Evolutionary conservation across 2,797 vertebrate species (phyloP), one percentile per base, ranked within the genome.

Genomic region (Dendrocincla tyrannina): DNA sequence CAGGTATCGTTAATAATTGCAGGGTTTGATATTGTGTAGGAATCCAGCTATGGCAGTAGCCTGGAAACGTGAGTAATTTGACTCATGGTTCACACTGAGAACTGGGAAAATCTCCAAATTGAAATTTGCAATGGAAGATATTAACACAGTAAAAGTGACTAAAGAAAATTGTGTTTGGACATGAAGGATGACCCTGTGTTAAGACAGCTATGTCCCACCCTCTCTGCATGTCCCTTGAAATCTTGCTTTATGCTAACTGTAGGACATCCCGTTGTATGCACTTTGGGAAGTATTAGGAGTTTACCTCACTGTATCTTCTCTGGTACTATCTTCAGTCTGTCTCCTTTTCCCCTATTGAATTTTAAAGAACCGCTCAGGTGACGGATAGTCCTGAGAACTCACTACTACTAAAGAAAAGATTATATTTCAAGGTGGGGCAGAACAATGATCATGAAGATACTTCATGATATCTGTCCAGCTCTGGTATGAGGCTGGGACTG

Each of bases 101-200:
- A 73, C 60, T 92, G 86, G 70, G 84, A 96, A 94, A 49, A n/a
- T 77, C 63, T 94, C 94, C 93, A 94, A 92, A 77, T 11, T 75
- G 28, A 95, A 92, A 83, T 91, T 90, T 88, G 60, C 73, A 84
- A 6, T 63, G 63, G 53, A 93, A 89, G 56, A 75, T 86, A 85
- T 42, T 92, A 83, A 58, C 50, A 53, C 30, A 63, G 53, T 68
- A 44, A 33, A 88, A 91, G 22, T 42, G 55, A 81, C 73, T 83
- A 9, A 76, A 95, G 55, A 70, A 66, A 87, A 77, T 59, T 85
- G 55, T 9, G 10, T 62, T 55, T 96, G 55, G 35, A 88, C 28
- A 23, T 67, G 41, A 91, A 78, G 72, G 30, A 41, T 72, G 88
- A n/a, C 23, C 24, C 30, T 95, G 42, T 86, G 24, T 88, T 88